phyloP scores from a whole-genome alignment of 2,888 invertebrate genomes.

The Platycheirus albimanus region DNA sequence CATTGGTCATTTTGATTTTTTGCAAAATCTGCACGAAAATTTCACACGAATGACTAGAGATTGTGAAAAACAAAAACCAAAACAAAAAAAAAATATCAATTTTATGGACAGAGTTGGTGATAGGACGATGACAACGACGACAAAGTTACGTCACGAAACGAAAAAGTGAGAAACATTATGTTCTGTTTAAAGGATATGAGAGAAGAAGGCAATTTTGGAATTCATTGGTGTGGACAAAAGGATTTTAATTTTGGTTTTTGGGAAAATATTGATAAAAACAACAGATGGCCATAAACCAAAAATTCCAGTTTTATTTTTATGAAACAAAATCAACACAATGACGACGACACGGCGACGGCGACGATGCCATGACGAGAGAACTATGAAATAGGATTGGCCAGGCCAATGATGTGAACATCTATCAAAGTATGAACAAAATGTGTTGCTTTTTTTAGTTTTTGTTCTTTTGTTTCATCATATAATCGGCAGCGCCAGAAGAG shows the following conservation, averaged over 20 bases:
- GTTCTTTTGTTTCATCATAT: neutral
- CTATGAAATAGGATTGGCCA: slow-evolving; percentile 13
- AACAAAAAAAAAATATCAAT: neutral
- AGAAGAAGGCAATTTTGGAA: neutral
- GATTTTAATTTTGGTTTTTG: slow-evolving; percentile 27
- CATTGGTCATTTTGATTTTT: slow-evolving; percentile 20
- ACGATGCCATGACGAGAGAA: no score
- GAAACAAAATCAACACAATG: slow-evolving; percentile 13
- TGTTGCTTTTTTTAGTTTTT: slow-evolving; percentile 2
- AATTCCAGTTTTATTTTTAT: neutral
- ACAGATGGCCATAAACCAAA: slow-evolving; percentile 32
- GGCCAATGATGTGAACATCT: slow-evolving; percentile 28
- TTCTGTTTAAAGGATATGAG: neutral
- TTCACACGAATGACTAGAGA: neutral
- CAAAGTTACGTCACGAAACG: neutral
- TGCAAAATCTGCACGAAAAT: neutral
- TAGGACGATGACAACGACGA: neutral
- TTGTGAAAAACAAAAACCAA: neutral
- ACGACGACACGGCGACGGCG: no score
- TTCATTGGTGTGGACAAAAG: slow-evolving; percentile 30
- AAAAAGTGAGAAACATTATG: no score
- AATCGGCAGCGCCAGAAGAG: neutral
- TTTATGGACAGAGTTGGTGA: neutral
- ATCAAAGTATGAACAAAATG: slow-evolving; percentile 13
- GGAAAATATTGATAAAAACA: slow-evolving; percentile 30